These are phyloP conservation scores for Melanotaenia boesemani DNA, from an alignment of 2,797 vertebrate genomes.

Conservation along the genomic window DNA sequence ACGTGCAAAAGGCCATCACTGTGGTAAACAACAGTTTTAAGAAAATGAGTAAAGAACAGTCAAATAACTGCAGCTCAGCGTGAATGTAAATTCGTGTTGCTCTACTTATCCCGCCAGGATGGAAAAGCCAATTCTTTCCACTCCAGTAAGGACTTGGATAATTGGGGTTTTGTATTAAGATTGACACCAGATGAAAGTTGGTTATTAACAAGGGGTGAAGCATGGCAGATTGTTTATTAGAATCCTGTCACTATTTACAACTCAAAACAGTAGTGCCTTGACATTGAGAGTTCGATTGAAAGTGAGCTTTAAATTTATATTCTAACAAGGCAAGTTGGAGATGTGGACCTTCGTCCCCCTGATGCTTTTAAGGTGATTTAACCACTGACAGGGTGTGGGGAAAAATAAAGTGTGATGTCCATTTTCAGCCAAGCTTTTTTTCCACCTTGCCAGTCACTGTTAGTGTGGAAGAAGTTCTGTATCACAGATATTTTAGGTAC, in stretches of 20 bases:
- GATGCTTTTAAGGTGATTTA: conserved; percentile 31
- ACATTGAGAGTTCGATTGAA: conserved; percentile 81
- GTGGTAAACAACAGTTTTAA: conserved; percentile 18
- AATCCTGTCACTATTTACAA: conserved; percentile 84
- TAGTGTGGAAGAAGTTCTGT: neutral
- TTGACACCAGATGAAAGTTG: conserved; percentile 84
- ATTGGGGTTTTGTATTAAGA: conserved; percentile 84
- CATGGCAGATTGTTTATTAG: conserved; percentile 85
- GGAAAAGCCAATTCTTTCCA: conserved; percentile 80
- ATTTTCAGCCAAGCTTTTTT: too few relatives aligned
- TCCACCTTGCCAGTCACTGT: conserved; percentile 9
- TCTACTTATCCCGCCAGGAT: conserved; percentile 67
- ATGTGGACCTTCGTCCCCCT: conserved; percentile 40
- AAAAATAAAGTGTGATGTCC: conserved; percentile 39
- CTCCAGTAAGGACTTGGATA: conserved; percentile 81
- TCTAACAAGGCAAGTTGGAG: conserved; percentile 56
- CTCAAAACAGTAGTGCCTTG: conserved; percentile 70
- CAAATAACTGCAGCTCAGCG: conserved; percentile 46
- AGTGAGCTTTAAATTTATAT: conserved; percentile 73
- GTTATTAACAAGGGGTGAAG: conserved; percentile 84
- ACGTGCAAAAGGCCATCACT: neutral
- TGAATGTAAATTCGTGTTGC: conserved; percentile 56
- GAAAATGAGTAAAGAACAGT: conserved; percentile 35
- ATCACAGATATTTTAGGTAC: conserved; percentile 8
- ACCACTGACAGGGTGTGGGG: neutral